Evolutionary conservation across 2,797 vertebrate genomes (phyloP).

Genomic region (Rousettus madagascariensis): DNA sequence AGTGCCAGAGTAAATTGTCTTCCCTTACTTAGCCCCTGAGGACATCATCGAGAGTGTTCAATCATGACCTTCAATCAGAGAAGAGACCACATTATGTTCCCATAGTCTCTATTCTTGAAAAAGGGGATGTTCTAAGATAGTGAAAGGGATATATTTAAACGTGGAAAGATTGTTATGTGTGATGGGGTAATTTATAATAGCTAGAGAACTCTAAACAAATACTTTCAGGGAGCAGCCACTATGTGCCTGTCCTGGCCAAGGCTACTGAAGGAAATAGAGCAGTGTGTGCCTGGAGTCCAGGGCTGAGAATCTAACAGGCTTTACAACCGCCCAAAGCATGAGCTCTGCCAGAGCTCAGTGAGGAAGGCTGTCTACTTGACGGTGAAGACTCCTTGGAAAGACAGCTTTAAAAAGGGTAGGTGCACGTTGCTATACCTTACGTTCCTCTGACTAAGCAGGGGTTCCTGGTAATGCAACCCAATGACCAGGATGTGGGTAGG

Average conservation of each 20-base stretch:
- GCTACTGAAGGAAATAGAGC: neutral
- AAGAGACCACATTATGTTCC: neutral
- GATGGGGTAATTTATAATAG: neutral
- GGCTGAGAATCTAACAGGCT: neutral
- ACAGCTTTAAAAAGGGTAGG: neutral
- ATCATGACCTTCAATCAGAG: neutral
- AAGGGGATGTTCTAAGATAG: neutral
- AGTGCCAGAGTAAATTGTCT: neutral
- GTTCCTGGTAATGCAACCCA: neutral
- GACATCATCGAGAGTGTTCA: neutral
- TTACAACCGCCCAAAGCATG: no score
- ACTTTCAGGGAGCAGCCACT: neutral
- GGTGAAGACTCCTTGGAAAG: neutral
- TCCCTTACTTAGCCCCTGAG: neutral
- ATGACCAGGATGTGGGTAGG: neutral
- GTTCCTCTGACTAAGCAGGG: neutral
- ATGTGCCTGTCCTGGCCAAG: no score
- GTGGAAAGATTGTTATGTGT: neutral
- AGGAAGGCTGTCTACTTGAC: neutral
- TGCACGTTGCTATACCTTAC: rapidly evolving
- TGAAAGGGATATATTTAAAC: neutral
- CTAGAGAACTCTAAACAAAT: neutral
- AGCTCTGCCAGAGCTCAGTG: neutral
- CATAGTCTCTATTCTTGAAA: neutral
- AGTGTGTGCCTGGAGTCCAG: neutral